A percentile compares a stretch with the other conserved stretches of the same genome.
These are phyloP conservation scores for Metallyticus violacea DNA, from an alignment of 2,888 invertebrate genomes.

Conservation along the genomic window DNA sequence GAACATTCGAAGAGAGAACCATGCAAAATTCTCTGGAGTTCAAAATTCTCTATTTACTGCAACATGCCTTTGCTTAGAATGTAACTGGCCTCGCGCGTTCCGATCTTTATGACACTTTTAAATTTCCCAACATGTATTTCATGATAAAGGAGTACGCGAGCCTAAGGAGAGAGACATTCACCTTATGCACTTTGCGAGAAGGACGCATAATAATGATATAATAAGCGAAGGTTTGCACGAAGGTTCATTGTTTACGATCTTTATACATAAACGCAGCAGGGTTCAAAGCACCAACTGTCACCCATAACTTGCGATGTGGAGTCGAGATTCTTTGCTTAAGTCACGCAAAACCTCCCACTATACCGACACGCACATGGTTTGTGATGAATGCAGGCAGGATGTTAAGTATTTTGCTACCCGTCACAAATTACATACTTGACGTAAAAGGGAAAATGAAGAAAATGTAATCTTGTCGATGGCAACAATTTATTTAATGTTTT, in stretches of 20 bases:
- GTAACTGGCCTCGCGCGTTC: neutral
- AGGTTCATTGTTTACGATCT: neutral
- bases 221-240: neutral
- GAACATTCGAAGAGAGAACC: neutral
- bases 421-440: neutral
- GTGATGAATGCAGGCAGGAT: neutral
- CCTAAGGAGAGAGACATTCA: neutral
- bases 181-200: neutral
- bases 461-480: neutral
- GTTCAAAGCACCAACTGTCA: neutral
- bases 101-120: neutral
- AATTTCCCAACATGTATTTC: neutral
- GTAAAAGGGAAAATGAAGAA: neutral
- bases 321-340: neutral
- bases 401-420: neutral
- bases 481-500: too few relatives aligned
- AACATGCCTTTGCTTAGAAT: neutral
- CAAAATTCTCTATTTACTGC: neutral
- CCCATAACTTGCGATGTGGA: neutral
- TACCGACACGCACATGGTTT: neutral
- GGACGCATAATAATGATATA: neutral
- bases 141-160: neutral
- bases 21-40: neutral
- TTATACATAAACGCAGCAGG: neutral
- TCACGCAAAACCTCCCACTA: neutral